Percentiles rank a stretch among this genome's conserved stretches.
These are phyloP conservation scores for Vultur gryphus DNA, from an alignment of 2,797 vertebrate species.

Conservation along the genomic window DNA sequence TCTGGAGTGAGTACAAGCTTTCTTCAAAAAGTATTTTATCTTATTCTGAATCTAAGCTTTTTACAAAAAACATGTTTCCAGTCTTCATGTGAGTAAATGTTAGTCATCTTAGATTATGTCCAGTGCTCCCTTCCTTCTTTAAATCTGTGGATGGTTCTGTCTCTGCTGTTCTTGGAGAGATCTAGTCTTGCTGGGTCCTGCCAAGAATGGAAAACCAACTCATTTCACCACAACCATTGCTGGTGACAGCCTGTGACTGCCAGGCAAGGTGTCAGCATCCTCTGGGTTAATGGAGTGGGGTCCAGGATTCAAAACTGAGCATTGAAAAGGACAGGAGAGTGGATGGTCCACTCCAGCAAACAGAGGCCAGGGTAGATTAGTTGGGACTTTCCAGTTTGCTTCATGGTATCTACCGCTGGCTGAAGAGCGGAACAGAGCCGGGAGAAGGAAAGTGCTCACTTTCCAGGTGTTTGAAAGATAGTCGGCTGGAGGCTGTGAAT, in stretches of 20 bases:
- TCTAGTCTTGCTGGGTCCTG: not conserved
- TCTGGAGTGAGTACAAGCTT: not conserved
- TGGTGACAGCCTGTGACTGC: not conserved
- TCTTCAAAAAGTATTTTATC: not conserved
- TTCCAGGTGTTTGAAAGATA: not conserved
- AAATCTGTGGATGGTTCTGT: not conserved
- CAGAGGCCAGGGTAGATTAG: not conserved
- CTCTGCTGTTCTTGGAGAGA: not conserved
- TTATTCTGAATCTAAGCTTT: conserved; percentile 2
- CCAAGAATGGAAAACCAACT: not conserved
- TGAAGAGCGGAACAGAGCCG: not conserved
- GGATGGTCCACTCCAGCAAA: not conserved
- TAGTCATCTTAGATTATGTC: not conserved
- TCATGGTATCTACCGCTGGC: fast-evolving
- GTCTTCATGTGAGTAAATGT: not conserved
- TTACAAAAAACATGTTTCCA: not conserved
- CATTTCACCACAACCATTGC: not conserved
- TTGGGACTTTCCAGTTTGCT: not conserved
- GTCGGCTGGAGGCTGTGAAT: not conserved
- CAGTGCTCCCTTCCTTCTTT: not conserved
- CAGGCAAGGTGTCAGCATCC: not conserved
- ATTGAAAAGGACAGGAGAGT: not conserved
- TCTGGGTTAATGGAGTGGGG: not conserved
- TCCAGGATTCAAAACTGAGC: not conserved
- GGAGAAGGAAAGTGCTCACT: not conserved